These are phyloP conservation scores for Orbicella faveolata DNA, from an alignment of 64 coral and sea anemone species.

Conservation along the genomic window DNA sequence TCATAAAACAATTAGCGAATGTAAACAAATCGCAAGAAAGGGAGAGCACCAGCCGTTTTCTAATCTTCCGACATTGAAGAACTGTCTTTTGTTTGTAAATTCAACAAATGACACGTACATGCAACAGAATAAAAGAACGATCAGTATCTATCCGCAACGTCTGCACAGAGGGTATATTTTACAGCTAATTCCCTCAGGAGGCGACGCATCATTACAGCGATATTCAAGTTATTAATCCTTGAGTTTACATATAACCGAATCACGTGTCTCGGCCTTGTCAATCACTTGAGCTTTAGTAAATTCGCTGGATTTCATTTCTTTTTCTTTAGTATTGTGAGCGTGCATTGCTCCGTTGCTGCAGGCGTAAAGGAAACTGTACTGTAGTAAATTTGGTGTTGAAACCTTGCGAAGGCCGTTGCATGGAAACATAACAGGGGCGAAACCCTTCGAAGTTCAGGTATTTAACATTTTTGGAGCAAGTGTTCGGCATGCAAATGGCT, in stretches of 20 bases:
- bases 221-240: background rate
- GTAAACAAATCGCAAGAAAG: slow-evolving; percentile 30
- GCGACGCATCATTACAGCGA: background rate
- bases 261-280: slow-evolving; percentile 30
- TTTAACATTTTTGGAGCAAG: background rate
- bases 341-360: slow-evolving; percentile 7
- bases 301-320: background rate
- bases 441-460: background rate
- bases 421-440: background rate
- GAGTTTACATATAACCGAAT: slow-evolving; percentile 7
- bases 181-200: slow-evolving; percentile 6
- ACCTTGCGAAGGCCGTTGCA: background rate
- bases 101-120: background rate
- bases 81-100: background rate
- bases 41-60: background rate
- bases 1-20: slow-evolving; percentile 24
- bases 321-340: background rate
- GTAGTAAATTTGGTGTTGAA: background rate
- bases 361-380: background rate
- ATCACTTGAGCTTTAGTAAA: slow-evolving; percentile 27
- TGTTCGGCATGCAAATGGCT: background rate
- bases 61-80: background rate
- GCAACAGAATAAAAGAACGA: background rate
- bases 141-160: background rate
- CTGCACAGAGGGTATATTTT: background rate